These are phyloP conservation scores for Macrocentrus cingulum DNA, from an alignment of 1,140 invertebrate genomes.

Conservation along the genomic window DNA sequence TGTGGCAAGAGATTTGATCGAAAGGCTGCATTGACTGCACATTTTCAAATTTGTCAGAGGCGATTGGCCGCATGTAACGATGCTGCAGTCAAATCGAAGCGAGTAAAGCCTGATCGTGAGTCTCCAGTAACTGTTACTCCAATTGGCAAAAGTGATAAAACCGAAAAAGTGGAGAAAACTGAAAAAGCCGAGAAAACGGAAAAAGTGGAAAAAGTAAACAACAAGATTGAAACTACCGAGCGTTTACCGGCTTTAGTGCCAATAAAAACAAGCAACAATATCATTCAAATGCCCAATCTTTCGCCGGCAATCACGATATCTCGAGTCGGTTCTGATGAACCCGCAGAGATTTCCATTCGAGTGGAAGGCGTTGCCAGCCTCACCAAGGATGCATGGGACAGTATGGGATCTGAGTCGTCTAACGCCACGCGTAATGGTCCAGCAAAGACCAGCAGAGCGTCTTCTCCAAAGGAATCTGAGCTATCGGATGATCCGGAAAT, in stretches of 20 bases:
- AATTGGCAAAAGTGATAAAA: no score
- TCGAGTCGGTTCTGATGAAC: slow-evolving; percentile 3
- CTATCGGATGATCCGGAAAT: slow-evolving; percentile 30
- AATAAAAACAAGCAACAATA: background rate
- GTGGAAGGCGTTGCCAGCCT: slow-evolving; percentile 32
- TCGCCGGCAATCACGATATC: slow-evolving; percentile 3
- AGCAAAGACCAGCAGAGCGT: background rate
- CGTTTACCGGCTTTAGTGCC: background rate
- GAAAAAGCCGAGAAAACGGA: no score
- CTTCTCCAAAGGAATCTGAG: background rate
- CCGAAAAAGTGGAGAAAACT: no score
- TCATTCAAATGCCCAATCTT: background rate
- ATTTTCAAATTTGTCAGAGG: slow-evolving; percentile 60
- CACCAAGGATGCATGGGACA: slow-evolving; percentile 35
- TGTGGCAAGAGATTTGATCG: slow-evolving; percentile 70
- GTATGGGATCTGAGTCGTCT: slow-evolving; percentile 15
- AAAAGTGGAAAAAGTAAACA: no score
- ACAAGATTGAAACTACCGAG: no score
- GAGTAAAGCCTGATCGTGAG: slow-evolving; percentile 10
- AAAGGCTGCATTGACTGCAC: slow-evolving; percentile 66
- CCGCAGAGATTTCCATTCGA: slow-evolving; percentile 27
- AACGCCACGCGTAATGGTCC: background rate
- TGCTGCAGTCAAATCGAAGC: slow-evolving; percentile 20
- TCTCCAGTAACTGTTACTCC: no score
- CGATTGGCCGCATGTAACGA: slow-evolving; percentile 45